Evolutionary conservation across 1,140 invertebrate genomes (phyloP).

Genomic region (Phocides pigmalion): DNA sequence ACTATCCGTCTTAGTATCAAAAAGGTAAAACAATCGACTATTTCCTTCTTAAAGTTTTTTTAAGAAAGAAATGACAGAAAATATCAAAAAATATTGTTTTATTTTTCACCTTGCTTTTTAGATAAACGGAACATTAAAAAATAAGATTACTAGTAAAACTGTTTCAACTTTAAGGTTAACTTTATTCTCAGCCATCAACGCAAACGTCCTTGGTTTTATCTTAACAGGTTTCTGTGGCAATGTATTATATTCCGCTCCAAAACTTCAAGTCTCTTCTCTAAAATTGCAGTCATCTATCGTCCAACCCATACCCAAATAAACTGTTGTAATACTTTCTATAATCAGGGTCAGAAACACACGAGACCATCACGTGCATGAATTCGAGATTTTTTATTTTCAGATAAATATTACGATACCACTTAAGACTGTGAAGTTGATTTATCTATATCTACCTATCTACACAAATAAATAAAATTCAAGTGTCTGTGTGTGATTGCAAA

Average conservation of each 20-base stretch:
- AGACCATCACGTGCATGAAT: conserved; percentile 27
- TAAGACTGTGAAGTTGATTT: background rate
- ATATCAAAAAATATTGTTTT: too few species aligned
- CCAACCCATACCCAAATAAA: conserved; percentile 12
- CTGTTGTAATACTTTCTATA: conserved; percentile 30
- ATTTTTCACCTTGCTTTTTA: too few species aligned
- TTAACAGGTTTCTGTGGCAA: conserved; percentile 51
- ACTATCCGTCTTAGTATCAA: too few species aligned
- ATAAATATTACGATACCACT: conserved; percentile 1
- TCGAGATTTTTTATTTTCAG: background rate
- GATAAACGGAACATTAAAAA: too few species aligned
- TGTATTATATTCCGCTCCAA: conserved; percentile 35
- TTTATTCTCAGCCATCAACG: background rate
- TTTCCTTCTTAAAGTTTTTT: too few species aligned
- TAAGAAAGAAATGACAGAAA: too few species aligned
- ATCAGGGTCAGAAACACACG: conserved; percentile 26
- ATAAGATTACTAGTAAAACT: too few species aligned
- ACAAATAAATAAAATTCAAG: too few species aligned
- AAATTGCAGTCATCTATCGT: conserved; percentile 6
- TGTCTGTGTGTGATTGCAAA: too few species aligned
- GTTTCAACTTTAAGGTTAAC: too few species aligned
- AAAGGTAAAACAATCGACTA: too few species aligned
- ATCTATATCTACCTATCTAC: background rate
- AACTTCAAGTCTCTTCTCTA: conserved; percentile 18
- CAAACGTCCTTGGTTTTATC: background rate